phyloP scores from a whole-genome alignment of 2,888 invertebrate species.

The Pteria penguin region DNA sequence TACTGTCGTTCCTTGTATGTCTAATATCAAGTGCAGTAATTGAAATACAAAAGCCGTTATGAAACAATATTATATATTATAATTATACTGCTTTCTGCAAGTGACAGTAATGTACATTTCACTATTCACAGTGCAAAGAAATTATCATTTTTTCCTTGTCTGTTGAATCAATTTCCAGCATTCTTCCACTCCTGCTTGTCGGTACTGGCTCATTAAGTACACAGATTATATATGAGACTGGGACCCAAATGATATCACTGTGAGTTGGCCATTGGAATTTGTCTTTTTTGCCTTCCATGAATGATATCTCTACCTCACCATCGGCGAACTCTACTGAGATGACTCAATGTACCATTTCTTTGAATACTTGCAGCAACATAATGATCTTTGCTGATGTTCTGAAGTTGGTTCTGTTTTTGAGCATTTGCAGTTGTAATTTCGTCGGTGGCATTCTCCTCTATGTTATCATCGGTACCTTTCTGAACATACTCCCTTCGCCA shows the following conservation, averaged over 20 bases:
- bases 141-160: slow-evolving; percentile 1
- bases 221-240: not conserved
- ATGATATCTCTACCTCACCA: slow-evolving; percentile 14
- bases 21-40: not conserved
- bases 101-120: slow-evolving; percentile 1
- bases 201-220: slow-evolving; percentile 15
- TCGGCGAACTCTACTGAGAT: slow-evolving; percentile 10
- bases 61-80: not conserved
- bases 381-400: not conserved
- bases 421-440: not conserved
- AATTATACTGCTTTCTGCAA: not conserved
- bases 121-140: not conserved
- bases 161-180: not conserved
- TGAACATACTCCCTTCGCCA: slow-evolving; percentile 6
- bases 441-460: not conserved
- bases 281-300: slow-evolving; percentile 34
- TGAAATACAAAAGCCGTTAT: not conserved
- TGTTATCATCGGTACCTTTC: not conserved
- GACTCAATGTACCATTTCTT: slow-evolving; percentile 31
- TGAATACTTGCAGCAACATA: slow-evolving; percentile 31
- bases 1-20: not conserved
- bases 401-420: not conserved
- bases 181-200: slow-evolving; percentile 6
- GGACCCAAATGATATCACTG: slow-evolving; percentile 29
- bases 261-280: slow-evolving; percentile 28